Conservation (phyloP, 2,113 vertebrate species). For the Motacilla tschutschensis region DNA sequence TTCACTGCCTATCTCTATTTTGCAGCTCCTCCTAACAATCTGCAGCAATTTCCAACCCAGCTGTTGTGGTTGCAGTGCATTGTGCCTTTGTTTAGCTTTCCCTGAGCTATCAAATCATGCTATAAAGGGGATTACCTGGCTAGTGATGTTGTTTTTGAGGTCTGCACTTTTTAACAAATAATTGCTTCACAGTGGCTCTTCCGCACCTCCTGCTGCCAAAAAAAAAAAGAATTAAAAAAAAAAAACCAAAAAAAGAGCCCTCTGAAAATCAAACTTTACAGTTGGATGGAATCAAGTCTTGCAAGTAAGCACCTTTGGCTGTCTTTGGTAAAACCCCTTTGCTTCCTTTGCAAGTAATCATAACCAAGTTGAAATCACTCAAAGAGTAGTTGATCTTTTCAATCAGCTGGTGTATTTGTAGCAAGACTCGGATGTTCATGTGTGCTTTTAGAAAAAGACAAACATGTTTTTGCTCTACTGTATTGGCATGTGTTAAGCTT, state of each 20-base stretch:
- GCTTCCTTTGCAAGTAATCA: neutral
- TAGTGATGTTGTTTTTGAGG: slow-evolving; percentile 45
- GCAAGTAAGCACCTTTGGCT: neutral
- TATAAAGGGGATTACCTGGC: slow-evolving; percentile 72
- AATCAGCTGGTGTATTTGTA: neutral
- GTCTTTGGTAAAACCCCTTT: neutral
- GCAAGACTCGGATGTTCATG: neutral
- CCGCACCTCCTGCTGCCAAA: neutral
- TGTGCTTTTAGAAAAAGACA: neutral
- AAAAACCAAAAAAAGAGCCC: neutral
- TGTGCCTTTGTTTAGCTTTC: slow-evolving; percentile 65
- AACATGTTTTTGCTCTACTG: neutral
- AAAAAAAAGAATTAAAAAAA: neutral
- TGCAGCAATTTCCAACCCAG: slow-evolving; percentile 71
- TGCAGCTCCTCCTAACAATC: slow-evolving; percentile 73
- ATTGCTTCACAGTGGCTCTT: slow-evolving; percentile 10
- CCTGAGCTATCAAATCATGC: slow-evolving; percentile 54
- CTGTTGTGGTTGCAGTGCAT: slow-evolving; percentile 53
- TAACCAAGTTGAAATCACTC: neutral
- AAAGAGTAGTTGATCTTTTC: neutral
- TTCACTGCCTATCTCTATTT: slow-evolving; percentile 71
- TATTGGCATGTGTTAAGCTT: neutral
- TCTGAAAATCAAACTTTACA: slow-evolving; percentile 17
- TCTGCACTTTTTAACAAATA: slow-evolving; percentile 40
- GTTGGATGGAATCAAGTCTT: neutral